Base-by-base conservation (phyloP, 2,797 vertebrate species). In the Orientallactaga sibirica region DNA sequence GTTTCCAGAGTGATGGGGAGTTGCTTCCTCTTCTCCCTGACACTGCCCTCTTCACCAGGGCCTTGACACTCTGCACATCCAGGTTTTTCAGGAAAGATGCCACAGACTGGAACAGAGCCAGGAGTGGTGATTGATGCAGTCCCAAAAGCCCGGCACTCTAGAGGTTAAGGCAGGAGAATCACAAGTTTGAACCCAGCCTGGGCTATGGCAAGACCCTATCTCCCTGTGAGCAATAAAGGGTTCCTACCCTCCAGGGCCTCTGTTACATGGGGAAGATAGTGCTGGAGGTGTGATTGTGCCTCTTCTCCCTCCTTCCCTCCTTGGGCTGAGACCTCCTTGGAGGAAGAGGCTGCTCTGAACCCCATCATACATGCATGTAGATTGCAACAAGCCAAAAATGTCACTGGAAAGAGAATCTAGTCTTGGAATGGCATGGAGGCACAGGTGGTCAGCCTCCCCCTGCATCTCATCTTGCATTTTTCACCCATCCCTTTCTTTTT, bases 21-120 rank as follows among this genome's bases (percentile, higher is more conserved):
- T 41, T 20, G 2, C 61, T 86, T 86, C 79, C 86, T 85, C 1
- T 89, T 33, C n/a, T 91, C 33, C 61, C 64, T n/a, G 29, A 29
- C 1, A 16, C 16, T 29, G 25, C 43, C 52, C 41, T 92, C 37
- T 83, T 41, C 64, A 61, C 61, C 78, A 66, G 77, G 68, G 33
- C n/a, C 83, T 76, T 61, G 62, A 79, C 52, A 48, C 37, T 48
- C 37, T 86, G 73, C 29, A 37, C 33, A 43, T 52, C 73, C 71
- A 74, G 48, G n/a, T 87, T 93, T 64, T 95, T 86, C 58, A 93
- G 90, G 89, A 62, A 96, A 82, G 85, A 61, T 55, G 37, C 11
- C 29, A 19, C 94, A 92, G 73, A 37, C 33, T 37, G 18, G 41
- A 82, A 55, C 11, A 86, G 70, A 77, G 41, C 66, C 64, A 27